A percentile compares a stretch with the other conserved stretches of the same genome.
These are phyloP conservation scores for Iselma pallidipennis DNA, from an alignment of 2,888 invertebrate species.

Conservation along the genomic window DNA sequence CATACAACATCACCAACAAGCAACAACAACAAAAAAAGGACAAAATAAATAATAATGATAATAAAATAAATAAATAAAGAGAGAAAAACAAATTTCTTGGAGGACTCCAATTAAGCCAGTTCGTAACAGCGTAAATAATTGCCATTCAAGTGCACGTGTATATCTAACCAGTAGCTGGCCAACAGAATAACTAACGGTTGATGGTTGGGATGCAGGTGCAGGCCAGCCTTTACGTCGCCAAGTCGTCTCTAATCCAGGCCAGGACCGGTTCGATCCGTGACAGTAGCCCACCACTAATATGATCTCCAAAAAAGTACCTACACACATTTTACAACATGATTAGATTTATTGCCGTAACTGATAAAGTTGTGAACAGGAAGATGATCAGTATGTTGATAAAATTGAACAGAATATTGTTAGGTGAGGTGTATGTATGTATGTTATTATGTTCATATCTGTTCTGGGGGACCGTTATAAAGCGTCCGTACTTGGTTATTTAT, in stretches of 20 bases:
- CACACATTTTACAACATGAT: background rate
- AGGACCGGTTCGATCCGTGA: constrained; percentile 3
- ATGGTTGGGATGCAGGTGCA: constrained; percentile 26
- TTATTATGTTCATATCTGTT: constrained; percentile 15
- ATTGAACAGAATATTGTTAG: constrained; percentile 10
- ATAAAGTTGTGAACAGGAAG: constrained; percentile 21
- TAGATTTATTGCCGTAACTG: constrained; percentile 16
- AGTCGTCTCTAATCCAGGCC: constrained; percentile 1
- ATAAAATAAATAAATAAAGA: background rate
- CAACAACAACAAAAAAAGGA: background rate
- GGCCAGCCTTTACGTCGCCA: constrained; percentile 16
- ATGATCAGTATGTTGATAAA: constrained; percentile 12
- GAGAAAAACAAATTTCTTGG: constrained; percentile 7
- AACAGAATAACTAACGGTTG: constrained; percentile 26
- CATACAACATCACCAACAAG: too few relatives aligned
- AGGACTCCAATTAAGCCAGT: constrained; percentile 19
- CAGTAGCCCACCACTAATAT: background rate
- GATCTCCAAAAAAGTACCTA: background rate
- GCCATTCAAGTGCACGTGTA: constrained; percentile 25
- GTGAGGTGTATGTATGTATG: constrained; percentile 5
- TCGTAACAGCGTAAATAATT: constrained; percentile 21
- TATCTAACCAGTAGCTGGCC: constrained; percentile 24
- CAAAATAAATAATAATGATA: background rate
- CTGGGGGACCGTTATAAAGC: constrained; percentile 16
- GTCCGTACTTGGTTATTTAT: constrained; percentile 15